A percentile compares a stretch with the other conserved stretches of the same genome.
phyloP scores from a whole-genome alignment of 2,113 vertebrate species.

The Papio anubis region DNA sequence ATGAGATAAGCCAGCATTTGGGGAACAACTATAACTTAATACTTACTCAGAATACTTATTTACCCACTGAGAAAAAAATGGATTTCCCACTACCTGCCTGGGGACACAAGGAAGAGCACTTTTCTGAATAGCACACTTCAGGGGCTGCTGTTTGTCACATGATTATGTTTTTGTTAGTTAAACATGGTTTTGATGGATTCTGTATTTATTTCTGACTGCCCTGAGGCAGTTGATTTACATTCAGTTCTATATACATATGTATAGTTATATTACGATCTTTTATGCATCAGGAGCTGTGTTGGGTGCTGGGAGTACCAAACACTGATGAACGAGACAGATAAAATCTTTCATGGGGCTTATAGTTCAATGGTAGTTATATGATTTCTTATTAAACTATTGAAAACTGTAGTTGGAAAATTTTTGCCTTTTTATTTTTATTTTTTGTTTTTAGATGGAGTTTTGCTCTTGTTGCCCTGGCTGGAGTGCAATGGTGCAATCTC shows the following conservation, averaged over 20 bases:
- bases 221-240: background rate
- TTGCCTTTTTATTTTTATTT: background rate
- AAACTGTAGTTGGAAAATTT: background rate
- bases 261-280: background rate
- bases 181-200: background rate
- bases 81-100: background rate
- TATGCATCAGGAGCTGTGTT: background rate
- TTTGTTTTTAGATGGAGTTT: no score
- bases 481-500: no score
- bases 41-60: background rate
- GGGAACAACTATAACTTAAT: background rate
- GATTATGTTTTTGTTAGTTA: background rate
- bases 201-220: background rate
- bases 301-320: background rate
- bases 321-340: background rate
- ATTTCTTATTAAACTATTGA: constrained; percentile 16
- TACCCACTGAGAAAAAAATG: background rate
- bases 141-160: background rate
- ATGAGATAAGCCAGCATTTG: background rate
- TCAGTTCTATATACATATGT: background rate
- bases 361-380: background rate
- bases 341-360: background rate
- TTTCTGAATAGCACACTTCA: background rate
- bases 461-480: no score
- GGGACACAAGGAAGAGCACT: background rate